Evolutionary conservation across 1,140 invertebrate genomes (phyloP), one percentile per base, ranked within the genome.

Genomic region (Cardiocondyla obscurior): DNA sequence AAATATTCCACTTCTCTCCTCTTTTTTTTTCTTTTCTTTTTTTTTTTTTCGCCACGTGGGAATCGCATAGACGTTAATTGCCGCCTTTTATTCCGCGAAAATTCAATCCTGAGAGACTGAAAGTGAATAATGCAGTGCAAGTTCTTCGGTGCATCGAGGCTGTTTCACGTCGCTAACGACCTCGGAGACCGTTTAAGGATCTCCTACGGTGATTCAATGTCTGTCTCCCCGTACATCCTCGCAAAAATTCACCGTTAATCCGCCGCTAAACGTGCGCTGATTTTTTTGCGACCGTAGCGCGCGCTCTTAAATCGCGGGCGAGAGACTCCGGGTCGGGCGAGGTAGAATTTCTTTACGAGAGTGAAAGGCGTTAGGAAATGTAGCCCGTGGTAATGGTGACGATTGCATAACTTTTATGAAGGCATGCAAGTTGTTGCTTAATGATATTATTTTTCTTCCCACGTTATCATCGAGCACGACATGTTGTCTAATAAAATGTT

Each of bases 321-420:
- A n/a, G n/a, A n/a, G n/a, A 51, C 28, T 36, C 39, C 19, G 14
- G 16, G 46, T 65, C 30, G 49, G 81, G n/a, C 81, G 60, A 70
- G 49, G 83, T 88, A 81, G 87, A 88, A 96, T 95, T 81, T 93
- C 94, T 79, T 86, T 33, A 73, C 25, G 64, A 84, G 84, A 89
- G 87, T 89, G 87, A 89, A 89, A 89, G 84, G 81, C 74, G 73
- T 86, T 67, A 65, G 87, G 84, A 69, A 73, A 65, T 49, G 46
- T 77, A 76, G 70, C 44, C 8, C 53, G 73, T 83, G 58, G 51
- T 55, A 76, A 85, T 74, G 72, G 36, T 44, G 36, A 65, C 65
- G 49, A 84, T 89, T 89, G 81, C 84, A 14, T 62, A 85, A 88
- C 60, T 12, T 62, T 67, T 77, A 57, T 14, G 16, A 46, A 46